Conservation (phyloP, 2,113 vertebrate genomes). For the Sorex fumeus region DNA sequence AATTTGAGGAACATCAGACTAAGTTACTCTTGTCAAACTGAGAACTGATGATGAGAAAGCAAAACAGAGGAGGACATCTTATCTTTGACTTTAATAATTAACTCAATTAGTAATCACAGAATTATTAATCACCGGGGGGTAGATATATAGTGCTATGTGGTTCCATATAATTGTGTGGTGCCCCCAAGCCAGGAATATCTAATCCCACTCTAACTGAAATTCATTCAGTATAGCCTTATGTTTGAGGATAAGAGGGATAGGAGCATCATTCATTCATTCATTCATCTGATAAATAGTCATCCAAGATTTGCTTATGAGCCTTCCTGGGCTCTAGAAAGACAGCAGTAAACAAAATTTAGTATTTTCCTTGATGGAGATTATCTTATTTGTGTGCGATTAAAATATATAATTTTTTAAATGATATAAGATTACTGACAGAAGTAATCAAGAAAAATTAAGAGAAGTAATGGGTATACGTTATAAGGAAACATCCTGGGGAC, state of each 20-base stretch:
- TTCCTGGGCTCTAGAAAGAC: too few relatives aligned
- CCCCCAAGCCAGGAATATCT: not conserved
- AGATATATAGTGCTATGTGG: not conserved
- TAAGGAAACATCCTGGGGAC: not conserved
- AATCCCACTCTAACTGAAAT: too few relatives aligned
- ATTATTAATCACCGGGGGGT: not conserved
- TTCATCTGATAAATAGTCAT: too few relatives aligned
- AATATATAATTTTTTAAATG: too few relatives aligned
- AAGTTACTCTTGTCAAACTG: not conserved
- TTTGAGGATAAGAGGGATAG: not conserved
- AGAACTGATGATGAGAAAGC: not conserved
- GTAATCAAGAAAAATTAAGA: too few relatives aligned
- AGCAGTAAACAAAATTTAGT: too few relatives aligned
- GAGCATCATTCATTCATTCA: too few relatives aligned
- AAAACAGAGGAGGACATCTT: slow-evolving; percentile 7
- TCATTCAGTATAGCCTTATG: not conserved
- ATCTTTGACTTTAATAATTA: not conserved
- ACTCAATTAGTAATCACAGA: not conserved
- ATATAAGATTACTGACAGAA: too few relatives aligned
- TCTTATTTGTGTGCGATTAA: too few relatives aligned
- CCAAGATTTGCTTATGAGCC: too few relatives aligned
- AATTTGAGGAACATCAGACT: not conserved
- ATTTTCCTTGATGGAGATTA: too few relatives aligned
- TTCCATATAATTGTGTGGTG: not conserved
- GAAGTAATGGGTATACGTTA: too few relatives aligned